Base-by-base conservation (phyloP, 2,113 vertebrate species). In the Corydoras maculifer region DNA sequence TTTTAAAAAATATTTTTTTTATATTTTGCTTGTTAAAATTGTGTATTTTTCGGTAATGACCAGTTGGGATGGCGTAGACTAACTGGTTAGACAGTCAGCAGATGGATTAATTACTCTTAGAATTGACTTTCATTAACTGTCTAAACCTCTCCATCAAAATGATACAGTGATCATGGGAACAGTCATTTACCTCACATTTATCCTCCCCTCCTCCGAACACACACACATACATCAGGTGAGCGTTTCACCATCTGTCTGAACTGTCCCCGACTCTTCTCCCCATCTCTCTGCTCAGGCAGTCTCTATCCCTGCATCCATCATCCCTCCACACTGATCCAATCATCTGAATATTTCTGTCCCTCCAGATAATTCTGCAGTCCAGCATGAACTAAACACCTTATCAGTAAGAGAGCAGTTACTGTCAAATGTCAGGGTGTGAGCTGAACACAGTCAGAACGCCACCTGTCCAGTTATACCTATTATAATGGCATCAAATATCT, bases 181-280 rank as follows among this genome's bases (percentile, higher is more conserved):
- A 53, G n/a, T 61, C 57, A 54, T 43, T 62, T 67, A 67, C 58
- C 65, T n/a, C 32, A 55, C 54, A 68, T 68, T 74, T 62, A 62
- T 68, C 58, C 54, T 50, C 64, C 53, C 64, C 51, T 63, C 54
- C 63, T 58, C 70, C 55, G 31, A 43, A 18, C 18, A 14, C 15
- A 12, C 30, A 48, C 35, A 54, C 53, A 15, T 57, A 43, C 62
- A n/a, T 61, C 51, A 57, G 32, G 51, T 14, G 15, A 71, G 60
- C 55, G 53, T 25, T 32, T 53, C 51, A 57, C 69, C 61, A 72
- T 72, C 69, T 64, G 61, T 72, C 53, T 64, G 4, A 64, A 72
- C 18, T 48, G 69, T 49, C 32, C 61, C 55, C 18, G 5, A 57
- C 50, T 71, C 12, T 15, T 72, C n/a, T 25, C 10, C 15, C 32